Evolutionary conservation across 2,113 vertebrate species (phyloP).

Genomic region (Myiozetetes cayanensis): DNA sequence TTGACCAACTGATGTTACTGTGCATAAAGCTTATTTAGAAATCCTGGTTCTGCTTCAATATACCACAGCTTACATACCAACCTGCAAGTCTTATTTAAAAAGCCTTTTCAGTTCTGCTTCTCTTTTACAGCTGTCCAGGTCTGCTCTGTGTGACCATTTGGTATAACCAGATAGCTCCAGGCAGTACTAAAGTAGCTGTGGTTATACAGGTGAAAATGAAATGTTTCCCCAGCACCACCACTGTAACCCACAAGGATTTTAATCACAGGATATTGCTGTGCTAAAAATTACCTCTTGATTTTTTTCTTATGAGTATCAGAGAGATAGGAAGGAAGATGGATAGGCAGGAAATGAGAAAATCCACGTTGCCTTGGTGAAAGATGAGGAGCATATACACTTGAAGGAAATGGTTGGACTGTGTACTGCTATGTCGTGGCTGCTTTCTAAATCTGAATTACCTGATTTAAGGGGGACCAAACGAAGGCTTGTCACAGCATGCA

Average conservation of each 20-base stretch:
- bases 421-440: background rate
- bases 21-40: background rate
- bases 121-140: background rate
- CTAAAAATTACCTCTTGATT: background rate
- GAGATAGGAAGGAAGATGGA: background rate
- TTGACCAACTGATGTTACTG: background rate
- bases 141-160: background rate
- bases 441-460: background rate
- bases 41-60: background rate
- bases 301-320: conserved; percentile 13
- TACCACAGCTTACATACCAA: background rate
- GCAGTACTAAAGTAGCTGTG: background rate
- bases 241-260: background rate
- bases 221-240: background rate
- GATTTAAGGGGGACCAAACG: background rate
- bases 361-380: background rate
- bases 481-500: background rate
- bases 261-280: conserved; percentile 46
- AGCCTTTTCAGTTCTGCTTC: background rate
- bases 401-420: background rate
- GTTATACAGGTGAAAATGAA: conserved; percentile 10
- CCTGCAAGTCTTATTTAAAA: background rate
- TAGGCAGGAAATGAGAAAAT: conserved; percentile 63
- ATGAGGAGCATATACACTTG: background rate
- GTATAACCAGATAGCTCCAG: background rate